A percentile compares a stretch with the other conserved stretches of the same genome.
These are phyloP conservation scores for Epizoanthus fatuus DNA, from an alignment of 92 coral and sea anemone genomes.

Conservation along the genomic window DNA sequence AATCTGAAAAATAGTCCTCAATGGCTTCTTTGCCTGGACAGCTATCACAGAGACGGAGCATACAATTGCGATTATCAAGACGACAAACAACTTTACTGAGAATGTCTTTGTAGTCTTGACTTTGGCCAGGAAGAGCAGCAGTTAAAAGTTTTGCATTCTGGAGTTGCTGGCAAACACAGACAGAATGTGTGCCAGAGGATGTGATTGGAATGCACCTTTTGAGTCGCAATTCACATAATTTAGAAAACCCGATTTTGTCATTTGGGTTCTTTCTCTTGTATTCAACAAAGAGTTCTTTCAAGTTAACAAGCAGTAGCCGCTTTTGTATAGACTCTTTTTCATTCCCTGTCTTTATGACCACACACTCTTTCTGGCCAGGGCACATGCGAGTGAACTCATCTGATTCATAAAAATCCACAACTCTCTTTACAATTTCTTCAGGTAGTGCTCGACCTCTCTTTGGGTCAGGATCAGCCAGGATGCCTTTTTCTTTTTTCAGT, in stretches of 20 bases:
- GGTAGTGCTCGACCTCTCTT: neutral
- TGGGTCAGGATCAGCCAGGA: slow-evolving; percentile 6
- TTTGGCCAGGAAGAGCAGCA: slow-evolving; percentile 39
- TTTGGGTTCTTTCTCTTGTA: too few relatives aligned
- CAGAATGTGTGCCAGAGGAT: slow-evolving; percentile 12
- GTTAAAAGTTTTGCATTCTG: slow-evolving; percentile 19
- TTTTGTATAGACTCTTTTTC: too few relatives aligned
- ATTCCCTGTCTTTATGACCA: too few relatives aligned
- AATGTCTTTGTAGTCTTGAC: slow-evolving; percentile 18
- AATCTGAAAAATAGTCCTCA: slow-evolving; percentile 9
- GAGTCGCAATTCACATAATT: slow-evolving; percentile 36
- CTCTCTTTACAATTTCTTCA: neutral
- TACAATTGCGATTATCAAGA: slow-evolving; percentile 33
- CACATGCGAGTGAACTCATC: too few relatives aligned
- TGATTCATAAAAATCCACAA: neutral
- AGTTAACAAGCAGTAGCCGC: neutral
- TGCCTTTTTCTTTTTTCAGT: slow-evolving; percentile 20
- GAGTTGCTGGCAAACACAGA: slow-evolving; percentile 12
- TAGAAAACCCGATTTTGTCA: slow-evolving; percentile 7
- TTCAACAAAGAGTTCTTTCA: neutral
- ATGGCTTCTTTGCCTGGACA: slow-evolving; percentile 31
- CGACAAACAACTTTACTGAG: slow-evolving; percentile 34
- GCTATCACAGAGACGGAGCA: slow-evolving; percentile 38
- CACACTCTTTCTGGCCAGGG: too few relatives aligned
- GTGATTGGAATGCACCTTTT: slow-evolving; percentile 21